Conservation (phyloP, 2,797 vertebrate species). For the Xerus rutilus region DNA sequence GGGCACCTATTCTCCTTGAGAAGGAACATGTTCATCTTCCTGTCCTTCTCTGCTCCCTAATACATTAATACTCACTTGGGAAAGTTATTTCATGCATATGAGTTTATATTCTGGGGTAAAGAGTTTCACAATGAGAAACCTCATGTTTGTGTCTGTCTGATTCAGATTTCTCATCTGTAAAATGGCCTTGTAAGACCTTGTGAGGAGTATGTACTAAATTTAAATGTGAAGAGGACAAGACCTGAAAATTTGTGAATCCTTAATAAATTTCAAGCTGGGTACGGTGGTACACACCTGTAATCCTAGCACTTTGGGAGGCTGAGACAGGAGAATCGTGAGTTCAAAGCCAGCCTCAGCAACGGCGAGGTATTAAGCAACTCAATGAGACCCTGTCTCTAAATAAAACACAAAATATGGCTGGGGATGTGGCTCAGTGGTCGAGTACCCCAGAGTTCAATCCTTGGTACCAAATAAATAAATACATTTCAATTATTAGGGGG, state of each 20-base stretch:
- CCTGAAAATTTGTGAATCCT: background rate
- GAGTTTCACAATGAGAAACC: background rate
- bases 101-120: background rate
- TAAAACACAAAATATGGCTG: no score
- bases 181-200: background rate
- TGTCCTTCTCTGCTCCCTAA: background rate
- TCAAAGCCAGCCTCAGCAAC: no score
- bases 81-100: conserved; percentile 40
- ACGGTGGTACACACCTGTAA: no score
- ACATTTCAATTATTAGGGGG: background rate
- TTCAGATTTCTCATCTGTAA: conserved; percentile 35
- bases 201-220: conserved; percentile 4
- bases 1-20: background rate
- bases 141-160: background rate
- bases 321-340: no score
- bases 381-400: no score
- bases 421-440: no score
- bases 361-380: no score
- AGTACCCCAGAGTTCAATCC: no score
- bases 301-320: no score
- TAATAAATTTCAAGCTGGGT: background rate
- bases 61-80: background rate
- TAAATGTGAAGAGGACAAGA: background rate
- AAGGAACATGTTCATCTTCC: conserved; percentile 52
- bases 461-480: no score